Evolutionary conservation across 2,113 vertebrate species (phyloP), one percentile per base, ranked within the genome.

Genomic region (Hylia prasina): DNA sequence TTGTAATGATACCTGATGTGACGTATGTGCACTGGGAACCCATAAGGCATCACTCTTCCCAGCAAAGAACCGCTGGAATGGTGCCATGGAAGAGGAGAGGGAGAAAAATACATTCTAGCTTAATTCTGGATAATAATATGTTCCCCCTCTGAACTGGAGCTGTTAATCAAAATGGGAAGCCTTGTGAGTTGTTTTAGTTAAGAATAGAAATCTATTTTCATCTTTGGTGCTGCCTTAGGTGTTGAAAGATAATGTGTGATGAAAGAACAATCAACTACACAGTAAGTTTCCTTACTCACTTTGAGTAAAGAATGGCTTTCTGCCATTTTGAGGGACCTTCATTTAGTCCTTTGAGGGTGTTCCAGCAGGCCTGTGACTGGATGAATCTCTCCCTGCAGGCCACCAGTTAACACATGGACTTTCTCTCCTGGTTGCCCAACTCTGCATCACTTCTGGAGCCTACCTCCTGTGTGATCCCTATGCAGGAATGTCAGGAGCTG

Each of bases 21-120:
- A 20, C 2, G 4, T 30, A 18, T 0, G 0, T 35, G 70, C 54
- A 53, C 28, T 0, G 0, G 63, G n/a, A 89, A 33, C 42, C 10
- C 44, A 8, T 35, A 40, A 58, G 37, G 39, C 10, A 39, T 69
- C 1, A 0, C 31, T 70, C 40, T 78, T 89, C 60, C 45, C 56
- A 35, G 72, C 0, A 0, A 82, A 82, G 61, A 40, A 44, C 23
- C 0, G 0, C 65, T 79, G 75, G 54, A 61, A 57, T 15, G 33
- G 61, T 66, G 84, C 42, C 73, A 31, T 0, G 0, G 44, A 84
- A 82, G n/a, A 71, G 10, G 15, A 69, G 44, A 75, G 45, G n/a
- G 56, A 65, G 40, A 72, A 85, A 91, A 92, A 72, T 8, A 73
- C 21, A 39, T 80, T 54, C 64, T 63, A 54, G 15, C 23, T 64